Percentiles rank a stretch among this genome's conserved stretches.
phyloP scores from a whole-genome alignment of 2,113 vertebrate species.

The Struthio camelus region DNA sequence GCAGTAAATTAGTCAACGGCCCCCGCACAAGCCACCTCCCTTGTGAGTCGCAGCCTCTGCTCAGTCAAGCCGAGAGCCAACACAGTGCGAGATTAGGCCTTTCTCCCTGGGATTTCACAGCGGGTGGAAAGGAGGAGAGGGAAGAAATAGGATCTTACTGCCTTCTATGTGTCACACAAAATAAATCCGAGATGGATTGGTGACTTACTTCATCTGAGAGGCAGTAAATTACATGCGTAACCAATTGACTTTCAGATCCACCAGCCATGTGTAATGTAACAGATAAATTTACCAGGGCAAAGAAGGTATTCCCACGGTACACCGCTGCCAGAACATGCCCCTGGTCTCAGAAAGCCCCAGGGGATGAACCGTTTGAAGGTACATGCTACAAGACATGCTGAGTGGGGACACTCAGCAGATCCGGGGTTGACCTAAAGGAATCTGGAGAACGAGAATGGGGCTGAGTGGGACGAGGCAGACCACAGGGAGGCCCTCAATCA shows the following conservation, averaged over 20 bases:
- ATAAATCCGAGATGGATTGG: not conserved
- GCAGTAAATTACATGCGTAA: not conserved
- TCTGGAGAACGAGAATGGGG: not conserved
- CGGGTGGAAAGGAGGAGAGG: not conserved
- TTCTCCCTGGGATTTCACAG: not conserved
- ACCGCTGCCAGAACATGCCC: accelerated
- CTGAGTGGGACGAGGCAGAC: not conserved
- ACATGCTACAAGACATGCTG: accelerated
- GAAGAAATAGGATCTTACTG: not conserved
- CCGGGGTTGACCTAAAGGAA: accelerated
- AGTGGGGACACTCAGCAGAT: not conserved
- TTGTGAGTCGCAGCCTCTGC: not conserved
- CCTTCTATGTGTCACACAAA: not conserved
- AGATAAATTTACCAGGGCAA: not conserved
- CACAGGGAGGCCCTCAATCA: not conserved
- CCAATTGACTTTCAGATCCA: not conserved
- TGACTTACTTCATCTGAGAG: not conserved
- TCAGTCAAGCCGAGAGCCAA: not conserved
- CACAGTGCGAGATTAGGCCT: accelerated
- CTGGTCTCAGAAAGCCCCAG: not conserved
- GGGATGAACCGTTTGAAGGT: accelerated
- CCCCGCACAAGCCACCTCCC: not conserved
- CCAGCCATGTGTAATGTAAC: not conserved
- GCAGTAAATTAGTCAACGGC: not conserved
- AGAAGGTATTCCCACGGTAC: not conserved